Base-by-base conservation (phyloP, 2,113 vertebrate genomes). In the Ciconia stormi region DNA sequence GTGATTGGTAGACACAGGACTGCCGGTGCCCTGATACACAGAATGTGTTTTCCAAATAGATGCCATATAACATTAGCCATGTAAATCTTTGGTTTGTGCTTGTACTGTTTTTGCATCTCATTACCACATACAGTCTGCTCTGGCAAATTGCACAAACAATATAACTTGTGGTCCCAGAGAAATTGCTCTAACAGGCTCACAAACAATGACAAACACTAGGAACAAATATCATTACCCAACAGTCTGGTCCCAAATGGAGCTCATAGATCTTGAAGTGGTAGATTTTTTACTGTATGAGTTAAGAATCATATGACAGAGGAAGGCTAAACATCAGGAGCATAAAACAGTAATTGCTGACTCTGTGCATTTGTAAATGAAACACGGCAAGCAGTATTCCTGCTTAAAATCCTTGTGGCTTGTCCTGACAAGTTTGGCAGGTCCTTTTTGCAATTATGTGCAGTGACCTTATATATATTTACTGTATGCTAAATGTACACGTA, bases 331-430 rank as follows among this genome's bases (percentile, higher is more conserved):
- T 93, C 82, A 95, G 59, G 36, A 91, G 40, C 78, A 82, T 95
- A 96, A 96, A 96, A 70, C 65, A 93, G 55, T 97, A 97, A 98
- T 95, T 97, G 89, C 93, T 92, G 82, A 94, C 81, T 95, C 69
- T 70, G 42, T 95, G 82, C 77, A 83, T 95, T 96, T 95, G 87
- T 61, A 96, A 97, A 95, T 9, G 40, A 96, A 96, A 69, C 58
- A 44, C 74, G 94, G 66, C 4, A 32, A 82, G 71, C 36, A 67
- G 59, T 87, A 93, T 40, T 76, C 55, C 30, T 71, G 4, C 53
- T 86, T 93, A 93, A 96, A 94, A 91, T 82, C 9, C 6, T 69
- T 87, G 15, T 82, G 50, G 47, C 38, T 88, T 93, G 18, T 85
- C 61, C n/a, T 87, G 58, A 69, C n/a, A 87, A 27, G 71, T 67